Conservation (phyloP, 1,140 invertebrate species). For the Macrocentrus cingulum region DNA sequence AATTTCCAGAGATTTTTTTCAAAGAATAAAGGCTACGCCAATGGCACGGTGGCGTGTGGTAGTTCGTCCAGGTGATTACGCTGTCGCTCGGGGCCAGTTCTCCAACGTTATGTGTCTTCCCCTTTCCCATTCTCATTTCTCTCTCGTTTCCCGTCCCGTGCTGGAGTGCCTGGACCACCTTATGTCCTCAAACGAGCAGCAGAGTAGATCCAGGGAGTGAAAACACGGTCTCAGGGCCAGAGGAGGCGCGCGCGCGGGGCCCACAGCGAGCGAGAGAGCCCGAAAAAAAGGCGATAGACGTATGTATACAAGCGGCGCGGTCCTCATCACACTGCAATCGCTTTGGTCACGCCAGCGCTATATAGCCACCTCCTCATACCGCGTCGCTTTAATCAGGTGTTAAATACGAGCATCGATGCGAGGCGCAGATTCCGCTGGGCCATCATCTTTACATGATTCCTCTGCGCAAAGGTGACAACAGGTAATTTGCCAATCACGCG, state of each 20-base stretch:
- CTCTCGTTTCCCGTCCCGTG: not conserved
- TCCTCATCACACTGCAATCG: conserved; percentile 45
- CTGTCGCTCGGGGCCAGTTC: conserved; percentile 51
- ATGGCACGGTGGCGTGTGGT: conserved; percentile 37
- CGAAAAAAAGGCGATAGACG: conserved; percentile 29
- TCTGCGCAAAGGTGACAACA: too few relatives aligned
- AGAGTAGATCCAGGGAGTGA: conserved; percentile 15
- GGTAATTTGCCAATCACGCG: too few relatives aligned
- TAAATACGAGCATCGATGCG: conserved; percentile 49
- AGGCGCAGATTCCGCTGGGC: not conserved
- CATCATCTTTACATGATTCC: not conserved
- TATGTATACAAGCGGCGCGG: conserved; percentile 24
- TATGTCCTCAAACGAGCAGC: conserved; percentile 43
- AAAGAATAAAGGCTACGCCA: conserved; percentile 27
- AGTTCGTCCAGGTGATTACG: conserved; percentile 56
- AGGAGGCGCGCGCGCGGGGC: too few relatives aligned
- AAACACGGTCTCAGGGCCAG: conserved; percentile 2
- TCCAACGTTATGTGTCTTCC: conserved; percentile 14
- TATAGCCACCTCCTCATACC: conserved; percentile 12
- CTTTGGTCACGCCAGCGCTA: conserved; percentile 47
- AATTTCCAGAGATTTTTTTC: too few relatives aligned
- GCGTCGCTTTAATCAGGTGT: conserved; percentile 52
- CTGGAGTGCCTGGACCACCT: conserved; percentile 31
- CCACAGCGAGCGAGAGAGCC: conserved; percentile 24
- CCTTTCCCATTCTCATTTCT: conserved; percentile 3